Base-by-base conservation (phyloP, 2,113 vertebrate species). In the Myotis davidii region DNA sequence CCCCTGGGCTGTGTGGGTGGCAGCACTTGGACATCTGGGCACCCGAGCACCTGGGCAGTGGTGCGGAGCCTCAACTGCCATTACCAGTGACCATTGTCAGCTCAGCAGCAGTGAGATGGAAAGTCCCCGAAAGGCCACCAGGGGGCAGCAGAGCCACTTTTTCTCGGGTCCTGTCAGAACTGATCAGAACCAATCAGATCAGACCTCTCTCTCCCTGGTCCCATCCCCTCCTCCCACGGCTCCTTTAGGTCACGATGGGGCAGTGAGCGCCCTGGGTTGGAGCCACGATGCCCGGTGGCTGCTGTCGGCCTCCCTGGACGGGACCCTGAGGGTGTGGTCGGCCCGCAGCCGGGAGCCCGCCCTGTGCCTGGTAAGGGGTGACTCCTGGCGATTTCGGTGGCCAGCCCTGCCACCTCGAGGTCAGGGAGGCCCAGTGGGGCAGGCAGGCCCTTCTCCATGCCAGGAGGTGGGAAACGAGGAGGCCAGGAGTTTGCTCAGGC, bases 221-320 rank as follows among this genome's bases (percentile, higher is more conserved):
- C 4, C 67, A 5, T 11, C 69, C 9, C 2, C 9, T 23, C 4
- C 6, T 12, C 16, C 48, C 7, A 21, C n/a, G 6, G 96, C 97
- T 95, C 54, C 74, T 32, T 97, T 6, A 99, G 99, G 99, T 90
- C 99, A 99, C 10, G 98, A 99, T 91, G 99, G 98, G 96, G 98
- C 98, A 3, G 97, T 99, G 98, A 98, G 96, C 92, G 97, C 97
- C 61, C 95, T 99, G 96, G 98, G 97, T 91, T 99, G 99, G 99
- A 99, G 99, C 97, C 99, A 98, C 48, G 96, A 98, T 91, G 98
- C 98, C 95, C 98, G 98, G 85, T 99, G 98, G 98, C 98, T 99
- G 98, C 93, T 99, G 94, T 99, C 99, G 72, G 92, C 98, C 0
- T 98, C 99, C 95, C 98, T 98, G 93, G 99, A 99, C 94, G 97